These are phyloP conservation scores for Allochrocebus solatus DNA, from an alignment of 2,797 vertebrate genomes.

Conservation along the genomic window DNA sequence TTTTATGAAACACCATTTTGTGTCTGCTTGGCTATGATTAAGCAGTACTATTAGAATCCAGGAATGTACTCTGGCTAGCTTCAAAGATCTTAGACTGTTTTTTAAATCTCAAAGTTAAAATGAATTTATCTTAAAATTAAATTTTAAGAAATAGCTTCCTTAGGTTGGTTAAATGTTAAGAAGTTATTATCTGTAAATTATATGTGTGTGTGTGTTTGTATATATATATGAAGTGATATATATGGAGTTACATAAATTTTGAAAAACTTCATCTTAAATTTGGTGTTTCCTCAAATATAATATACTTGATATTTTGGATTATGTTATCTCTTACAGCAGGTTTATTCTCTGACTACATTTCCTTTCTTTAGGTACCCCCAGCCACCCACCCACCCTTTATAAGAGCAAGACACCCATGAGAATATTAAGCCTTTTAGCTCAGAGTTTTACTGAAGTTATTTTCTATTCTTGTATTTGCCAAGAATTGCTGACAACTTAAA, in stretches of 20 bases:
- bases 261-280: conserved; percentile 9
- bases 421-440: conserved; percentile 32
- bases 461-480: conserved; percentile 58
- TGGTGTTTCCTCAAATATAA: conserved; percentile 34
- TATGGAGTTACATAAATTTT: background rate
- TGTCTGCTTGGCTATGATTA: conserved; percentile 26
- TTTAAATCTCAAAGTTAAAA: conserved; percentile 41
- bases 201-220: background rate
- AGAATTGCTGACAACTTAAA: conserved; percentile 65
- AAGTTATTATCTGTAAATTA: background rate
- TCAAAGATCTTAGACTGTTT: background rate
- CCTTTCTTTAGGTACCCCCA: background rate
- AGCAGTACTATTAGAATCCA: conserved; percentile 18
- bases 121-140: conserved; percentile 49
- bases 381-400: background rate
- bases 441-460: conserved; percentile 53
- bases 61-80: background rate
- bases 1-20: conserved; percentile 31
- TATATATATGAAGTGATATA: background rate
- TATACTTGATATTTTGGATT: background rate
- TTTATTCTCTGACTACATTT: conserved; percentile 51
- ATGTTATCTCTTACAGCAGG: conserved; percentile 27
- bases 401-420: background rate
- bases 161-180: conserved; percentile 43
- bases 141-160: conserved; percentile 48